These are phyloP conservation scores for Odocoileus hemionus DNA, from an alignment of 2,113 vertebrate genomes.

Conservation along the genomic window DNA sequence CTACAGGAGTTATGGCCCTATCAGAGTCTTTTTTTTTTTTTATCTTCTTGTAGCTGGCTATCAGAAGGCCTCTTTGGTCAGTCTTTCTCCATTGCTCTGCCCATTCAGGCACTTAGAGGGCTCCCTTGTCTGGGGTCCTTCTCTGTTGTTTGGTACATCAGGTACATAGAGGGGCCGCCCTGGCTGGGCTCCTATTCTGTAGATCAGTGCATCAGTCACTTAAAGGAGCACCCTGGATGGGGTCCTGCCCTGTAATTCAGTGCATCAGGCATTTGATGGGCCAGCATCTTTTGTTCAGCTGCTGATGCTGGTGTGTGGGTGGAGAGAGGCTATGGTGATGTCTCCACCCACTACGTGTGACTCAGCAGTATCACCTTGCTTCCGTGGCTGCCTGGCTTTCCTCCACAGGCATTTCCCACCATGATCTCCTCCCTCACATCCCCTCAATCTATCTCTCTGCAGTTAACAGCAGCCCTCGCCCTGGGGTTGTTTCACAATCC, in stretches of 20 bases:
- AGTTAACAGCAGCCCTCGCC: background rate
- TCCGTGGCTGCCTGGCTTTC: background rate
- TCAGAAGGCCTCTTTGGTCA: background rate
- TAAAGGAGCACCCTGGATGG: background rate
- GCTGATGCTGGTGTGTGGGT: background rate
- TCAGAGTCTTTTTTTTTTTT: background rate
- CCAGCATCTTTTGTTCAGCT: background rate
- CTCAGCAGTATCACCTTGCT: background rate
- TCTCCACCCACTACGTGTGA: background rate
- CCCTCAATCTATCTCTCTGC: background rate
- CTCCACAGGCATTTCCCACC: background rate
- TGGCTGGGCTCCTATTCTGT: background rate
- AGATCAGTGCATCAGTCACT: background rate
- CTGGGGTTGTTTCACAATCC: background rate
- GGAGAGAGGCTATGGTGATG: background rate
- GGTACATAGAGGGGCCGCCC: background rate
- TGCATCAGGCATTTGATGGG: background rate
- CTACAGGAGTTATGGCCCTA: background rate
- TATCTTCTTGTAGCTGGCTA: background rate
- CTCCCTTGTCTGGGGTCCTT: background rate
- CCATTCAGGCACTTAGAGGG: background rate
- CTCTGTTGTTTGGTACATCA: background rate
- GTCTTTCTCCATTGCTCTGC: background rate
- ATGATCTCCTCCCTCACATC: background rate
- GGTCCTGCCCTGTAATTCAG: background rate